Evolutionary conservation across 2,797 vertebrate genomes (phyloP), one percentile per base, ranked within the genome.

Genomic region (Borostomias antarcticus): DNA sequence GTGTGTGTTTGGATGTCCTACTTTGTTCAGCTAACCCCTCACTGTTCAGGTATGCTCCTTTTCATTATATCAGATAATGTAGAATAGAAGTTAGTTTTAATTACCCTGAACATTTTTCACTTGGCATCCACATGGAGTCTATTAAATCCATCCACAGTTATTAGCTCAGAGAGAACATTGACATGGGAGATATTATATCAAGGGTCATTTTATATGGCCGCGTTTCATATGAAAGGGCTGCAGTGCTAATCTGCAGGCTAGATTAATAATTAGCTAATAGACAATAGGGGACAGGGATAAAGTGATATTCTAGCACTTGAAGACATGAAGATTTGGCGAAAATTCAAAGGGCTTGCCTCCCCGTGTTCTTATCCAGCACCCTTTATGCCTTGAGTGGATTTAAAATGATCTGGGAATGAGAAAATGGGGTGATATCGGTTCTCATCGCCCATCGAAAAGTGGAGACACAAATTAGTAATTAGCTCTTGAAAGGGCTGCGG

Each of bases 141-240:
- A 74, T 56, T 51, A 47, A 54, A 64, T 68, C 37, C 60, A 28
- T 74, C 72, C 64, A 61, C 54, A 69, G 67, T 78, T 76, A 79
- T 82, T 82, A 79, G 56, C 45, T 17, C 43, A 76, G 72, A 68
- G 67, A 48, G 28, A 65, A 75, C 72, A 82, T 68, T 79, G 72
- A 82, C 71, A 64, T 30, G 50, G 58, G 61, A 64, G 79, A 73
- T 82, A 79, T 79, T 79, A 75, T 75, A 77, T 64, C 69, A 64
- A 68, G 75, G 61, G 65, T 76, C 53, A 77, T 79, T 77, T 74
- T 64, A 75, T 68, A 70, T 43, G 40, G 40, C n/a, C 17, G 5
- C 5, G 25, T 32, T 67, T 66, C 64, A 65, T 64, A 47, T 71
- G 61, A 77, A 75, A 78, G 72, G 75, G 61, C 58, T 58, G 62